A percentile compares a stretch with the other conserved stretches of the same genome.
phyloP scores from a whole-genome alignment of 1,140 invertebrate species.

The Whitmania pigra region DNA sequence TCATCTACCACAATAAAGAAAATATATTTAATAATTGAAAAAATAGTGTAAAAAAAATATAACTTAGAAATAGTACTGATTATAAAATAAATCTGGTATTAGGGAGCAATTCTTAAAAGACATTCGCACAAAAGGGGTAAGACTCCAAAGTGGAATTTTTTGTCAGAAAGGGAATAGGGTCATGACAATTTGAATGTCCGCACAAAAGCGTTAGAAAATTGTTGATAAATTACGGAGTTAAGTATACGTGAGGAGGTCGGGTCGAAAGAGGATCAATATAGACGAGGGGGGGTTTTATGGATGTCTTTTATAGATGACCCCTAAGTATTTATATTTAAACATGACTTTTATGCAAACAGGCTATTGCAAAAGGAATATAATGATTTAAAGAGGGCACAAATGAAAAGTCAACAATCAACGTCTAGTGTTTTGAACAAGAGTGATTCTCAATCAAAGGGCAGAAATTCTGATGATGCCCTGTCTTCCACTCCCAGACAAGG shows the following conservation, averaged over 20 bases:
- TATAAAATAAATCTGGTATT: too few species aligned
- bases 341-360: neutral
- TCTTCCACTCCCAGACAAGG: neutral
- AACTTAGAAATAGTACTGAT: neutral
- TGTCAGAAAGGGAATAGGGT: too few species aligned
- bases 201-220: too few species aligned
- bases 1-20: too few species aligned
- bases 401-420: neutral
- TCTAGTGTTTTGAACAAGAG: neutral
- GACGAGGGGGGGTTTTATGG: too few species aligned
- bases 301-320: neutral
- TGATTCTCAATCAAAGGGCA: neutral
- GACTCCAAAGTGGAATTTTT: neutral
- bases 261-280: too few species aligned
- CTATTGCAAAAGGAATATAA: constrained; percentile 1
- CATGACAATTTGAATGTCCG: too few species aligned
- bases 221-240: too few species aligned
- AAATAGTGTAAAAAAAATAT: too few species aligned
- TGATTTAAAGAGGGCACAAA: neutral
- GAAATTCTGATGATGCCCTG: neutral
- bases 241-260: too few species aligned
- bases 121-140: neutral
- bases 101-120: neutral
- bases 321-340: neutral
- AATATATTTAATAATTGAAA: too few species aligned